Evolutionary conservation across 2,797 vertebrate genomes (phyloP).

Genomic region (Oophaga sylvatica): DNA sequence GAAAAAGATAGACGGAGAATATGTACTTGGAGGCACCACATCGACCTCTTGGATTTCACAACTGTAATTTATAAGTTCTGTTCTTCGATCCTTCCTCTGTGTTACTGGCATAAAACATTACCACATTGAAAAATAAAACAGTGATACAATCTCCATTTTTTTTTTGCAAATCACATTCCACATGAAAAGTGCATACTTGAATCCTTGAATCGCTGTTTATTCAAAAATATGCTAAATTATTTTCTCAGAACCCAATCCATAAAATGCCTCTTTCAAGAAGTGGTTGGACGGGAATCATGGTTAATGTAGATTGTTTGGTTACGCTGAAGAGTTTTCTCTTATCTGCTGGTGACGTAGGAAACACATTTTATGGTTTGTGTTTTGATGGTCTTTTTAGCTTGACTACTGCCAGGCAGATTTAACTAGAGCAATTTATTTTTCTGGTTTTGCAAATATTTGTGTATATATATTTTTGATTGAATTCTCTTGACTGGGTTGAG

Average conservation of each 20-base stretch:
- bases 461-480: neutral
- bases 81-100: conserved; percentile 21
- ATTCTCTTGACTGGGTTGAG: conserved; percentile 1
- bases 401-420: neutral
- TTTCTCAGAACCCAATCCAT: conserved; percentile 36
- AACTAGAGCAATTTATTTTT: conserved; percentile 41
- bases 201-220: conserved; percentile 35
- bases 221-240: conserved; percentile 54
- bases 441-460: neutral
- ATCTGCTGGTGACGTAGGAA: conserved; percentile 19
- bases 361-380: conserved; percentile 18
- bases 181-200: conserved; percentile 16
- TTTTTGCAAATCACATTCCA: conserved; percentile 31
- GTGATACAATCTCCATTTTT: conserved; percentile 25
- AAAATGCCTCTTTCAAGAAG: conserved; percentile 23
- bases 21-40: conserved; percentile 64
- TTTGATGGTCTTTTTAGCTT: conserved; percentile 30
- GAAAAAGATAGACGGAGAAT: conserved; percentile 62
- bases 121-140: conserved; percentile 10
- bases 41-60: conserved; percentile 69
- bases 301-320: conserved; percentile 50
- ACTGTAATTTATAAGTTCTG: conserved; percentile 58
- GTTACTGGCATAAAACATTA: conserved; percentile 16
- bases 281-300: conserved; percentile 28
- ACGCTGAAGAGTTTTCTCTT: conserved; percentile 33